Conservation (phyloP, 2,113 vertebrate species). For the Notarius quadriscutis region DNA sequence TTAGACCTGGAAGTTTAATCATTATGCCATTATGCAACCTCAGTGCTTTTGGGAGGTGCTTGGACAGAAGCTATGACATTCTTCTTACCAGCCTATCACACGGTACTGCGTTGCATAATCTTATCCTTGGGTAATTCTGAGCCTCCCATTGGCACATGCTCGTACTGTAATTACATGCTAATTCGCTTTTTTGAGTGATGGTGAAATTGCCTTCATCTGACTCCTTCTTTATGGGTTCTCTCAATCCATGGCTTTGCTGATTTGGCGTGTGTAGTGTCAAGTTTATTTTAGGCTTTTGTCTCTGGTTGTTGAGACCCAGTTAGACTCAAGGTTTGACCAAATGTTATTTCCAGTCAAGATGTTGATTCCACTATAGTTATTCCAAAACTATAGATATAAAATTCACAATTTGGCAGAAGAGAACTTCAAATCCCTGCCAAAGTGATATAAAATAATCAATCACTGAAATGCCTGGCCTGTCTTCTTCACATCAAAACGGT, state of each 20-base stretch:
- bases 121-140: constrained; percentile 34
- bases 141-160: constrained; percentile 26
- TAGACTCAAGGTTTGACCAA: not conserved
- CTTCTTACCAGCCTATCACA: constrained; percentile 33
- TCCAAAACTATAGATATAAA: no score
- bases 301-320: not conserved
- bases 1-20: constrained; percentile 11
- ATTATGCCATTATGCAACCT: constrained; percentile 29
- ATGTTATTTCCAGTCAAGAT: not conserved
- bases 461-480: not conserved
- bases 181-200: not conserved
- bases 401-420: not conserved
- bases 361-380: not conserved
- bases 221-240: not conserved
- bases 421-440: not conserved
- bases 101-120: constrained; percentile 42
- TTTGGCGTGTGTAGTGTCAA: constrained; percentile 22
- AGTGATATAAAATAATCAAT: not conserved
- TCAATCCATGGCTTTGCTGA: constrained; percentile 5
- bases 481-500: not conserved
- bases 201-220: not conserved
- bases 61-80: constrained; percentile 45
- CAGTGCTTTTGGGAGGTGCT: not conserved
- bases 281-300: not conserved
- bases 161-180: not conserved